Evolutionary conservation across 2,888 invertebrate genomes (phyloP), one percentile per base, ranked within the genome.

Genomic region (Acrocera orbiculus): DNA sequence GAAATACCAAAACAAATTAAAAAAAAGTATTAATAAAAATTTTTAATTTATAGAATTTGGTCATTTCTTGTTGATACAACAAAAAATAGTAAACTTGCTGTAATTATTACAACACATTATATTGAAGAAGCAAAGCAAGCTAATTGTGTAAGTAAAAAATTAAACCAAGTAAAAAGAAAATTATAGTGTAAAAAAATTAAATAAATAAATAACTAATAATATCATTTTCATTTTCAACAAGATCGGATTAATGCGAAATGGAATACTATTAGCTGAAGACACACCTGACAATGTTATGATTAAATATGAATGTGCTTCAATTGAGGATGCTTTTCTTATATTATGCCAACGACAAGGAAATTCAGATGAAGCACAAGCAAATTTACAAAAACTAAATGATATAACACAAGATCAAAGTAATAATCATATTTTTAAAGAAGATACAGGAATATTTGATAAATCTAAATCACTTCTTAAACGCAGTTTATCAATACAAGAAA

Each of bases 61-160:
- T 70, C 79, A 40, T 78, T 82, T 57, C 63, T 92, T 34, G 67
- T 76, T 4, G 73, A 76, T 39, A 64, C 83, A 35, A 74, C 86
- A 1, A 62, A 68, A 40, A 67, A 67, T 44, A 66, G 70, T 27
- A 73, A 76, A 20, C 72, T 76, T 38, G 79, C 90, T 6, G 78
- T 92, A 33, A 76, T 92, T 37, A 86, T 92, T 36, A 92, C 92
- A 1, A 92, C 92, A 10, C 92, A 92, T 62, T 92, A 92, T 51
- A 89, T 92, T 38, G 92, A 92, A 53, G 92, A 92, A 62, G 80
- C 89, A 4, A 73, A 74, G 49, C 76, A 79, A 52, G 82, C 85
- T 4, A 69, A 80, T 52, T 71, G 67, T 60, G 85, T 85, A 62
- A 64, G 61, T 49, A 20, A 7, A 16, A 11, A 11, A 9, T 5